Evolutionary conservation across 2,888 invertebrate genomes (phyloP), one percentile per base, ranked within the genome.

Genomic region (Pardosa pseudoannulata): DNA sequence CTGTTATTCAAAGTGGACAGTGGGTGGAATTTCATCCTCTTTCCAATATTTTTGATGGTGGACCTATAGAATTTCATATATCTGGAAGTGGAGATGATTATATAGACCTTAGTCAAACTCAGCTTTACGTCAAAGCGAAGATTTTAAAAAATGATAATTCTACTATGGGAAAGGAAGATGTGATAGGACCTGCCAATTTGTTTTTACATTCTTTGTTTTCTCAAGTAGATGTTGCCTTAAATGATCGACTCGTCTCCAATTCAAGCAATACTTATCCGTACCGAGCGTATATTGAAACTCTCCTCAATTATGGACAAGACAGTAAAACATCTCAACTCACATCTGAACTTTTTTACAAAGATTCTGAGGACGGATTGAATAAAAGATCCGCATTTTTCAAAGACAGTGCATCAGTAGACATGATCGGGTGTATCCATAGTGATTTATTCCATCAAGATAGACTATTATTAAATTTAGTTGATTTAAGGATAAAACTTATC

Each of bases 1-100:
- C 72, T 1, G 39, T 36, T 13, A 65, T 76, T 28, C 68, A 76
- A 71, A 31, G n/a, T n/a, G 76, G 78, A 1, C 72, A 81, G 13
- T 81, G 78, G 81, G 46, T 81, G 0, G 68, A 87, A 68, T 81
- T 62, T 62, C 68, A 87, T 64, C 78, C 81, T 5, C 29, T 87
- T 0, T 76, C 87, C 3, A 73, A 81, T 19, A 70, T 82, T 13
- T 70, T 39, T 19, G 81, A 87, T 62, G 65, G 75, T 13, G 41
- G 76, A 0, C 75, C 87, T n/a, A 62, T 78, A 3, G 78, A 81
- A 67, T 87, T 81, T 73, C 56, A 41, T 27, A 36, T 81, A 27
- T 78, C 64, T 11, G 73, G 78, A 16, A 78, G 68, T 31, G 72
- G 46, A 28, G 87, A 87, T 23, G 76, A 72, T 9, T 87, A 78